Base-by-base conservation (phyloP, 2,113 vertebrate genomes). In the Chionomys nivalis region DNA sequence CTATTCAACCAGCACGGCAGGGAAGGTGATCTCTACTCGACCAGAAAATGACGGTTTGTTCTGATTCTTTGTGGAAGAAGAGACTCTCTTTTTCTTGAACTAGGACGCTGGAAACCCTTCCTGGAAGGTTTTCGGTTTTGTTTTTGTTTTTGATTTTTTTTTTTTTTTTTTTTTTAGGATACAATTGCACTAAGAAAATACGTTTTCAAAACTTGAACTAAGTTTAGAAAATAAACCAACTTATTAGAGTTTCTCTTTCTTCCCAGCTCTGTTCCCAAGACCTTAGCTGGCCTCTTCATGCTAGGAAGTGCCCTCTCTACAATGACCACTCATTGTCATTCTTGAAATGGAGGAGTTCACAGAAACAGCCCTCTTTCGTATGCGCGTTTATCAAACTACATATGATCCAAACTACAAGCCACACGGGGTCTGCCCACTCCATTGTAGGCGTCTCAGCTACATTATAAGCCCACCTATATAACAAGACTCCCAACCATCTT, bases 241-340 rank as follows among this genome's bases (percentile, higher is more conserved):
- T 36, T 36, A 82, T 94, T 86, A 58, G 85, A 94, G 90, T 96
- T 93, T 90, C 49, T 63, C 47, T 90, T 96, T 39, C 87, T 94
- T 93, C 93, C 93, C 13, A 78, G 83, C 39, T 83, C 76, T 82
- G 7, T 31, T 96, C 90, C 88, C 72, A 95, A 90, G 73, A 87
- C 72, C 79, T 97, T 90, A 95, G 73, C 16, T 94, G 83, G 94
- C 75, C 72, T 89, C 8, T 8, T 42, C 85, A 70, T 39, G 87
- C 86, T 58, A 58, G 58, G 58, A 58, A 58, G 19, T 58, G 58
- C 19, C 19, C 55, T 58, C 55, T 58, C 55, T 94, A 55, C 36
- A 91, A 89, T 9, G 72, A 81, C n/a, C 92, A 72, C 82, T 93
- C 68, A 91, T 65, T 94, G 42, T n/a, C 79, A 94, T 75, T 21